Evolutionary conservation across 2,888 invertebrate genomes (phyloP).

Genomic region (Vanessa cardui): DNA sequence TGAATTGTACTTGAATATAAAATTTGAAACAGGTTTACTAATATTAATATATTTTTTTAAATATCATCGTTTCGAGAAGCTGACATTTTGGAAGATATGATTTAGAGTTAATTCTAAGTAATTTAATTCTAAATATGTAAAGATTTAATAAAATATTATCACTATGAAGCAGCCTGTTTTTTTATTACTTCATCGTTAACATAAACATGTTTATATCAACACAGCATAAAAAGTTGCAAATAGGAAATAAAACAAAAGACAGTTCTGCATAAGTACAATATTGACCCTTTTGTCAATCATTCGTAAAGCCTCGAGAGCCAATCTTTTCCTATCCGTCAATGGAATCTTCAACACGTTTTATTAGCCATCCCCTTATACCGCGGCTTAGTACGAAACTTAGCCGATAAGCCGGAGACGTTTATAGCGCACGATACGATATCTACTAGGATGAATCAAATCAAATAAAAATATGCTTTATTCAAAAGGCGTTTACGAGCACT

Average conservation of each 20-base stretch:
- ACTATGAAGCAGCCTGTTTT: too few species aligned
- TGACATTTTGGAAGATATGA: too few species aligned
- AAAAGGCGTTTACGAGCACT: too few species aligned
- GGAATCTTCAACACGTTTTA: conserved; percentile 36
- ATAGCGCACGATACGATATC: conserved; percentile 24
- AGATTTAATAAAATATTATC: too few species aligned
- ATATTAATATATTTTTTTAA: background rate
- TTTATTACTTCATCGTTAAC: background rate
- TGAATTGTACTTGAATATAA: background rate
- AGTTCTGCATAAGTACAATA: background rate
- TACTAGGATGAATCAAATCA: background rate
- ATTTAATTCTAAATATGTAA: too few species aligned
- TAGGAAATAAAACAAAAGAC: background rate
- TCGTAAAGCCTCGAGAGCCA: conserved; percentile 6
- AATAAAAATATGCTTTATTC: too few species aligned
- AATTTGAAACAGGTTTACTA: background rate
- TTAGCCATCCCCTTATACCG: conserved; percentile 30
- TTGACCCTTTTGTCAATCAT: conserved; percentile 7
- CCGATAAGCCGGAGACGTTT: conserved; percentile 35
- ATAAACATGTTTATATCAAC: background rate
- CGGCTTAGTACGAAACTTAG: conserved; percentile 27
- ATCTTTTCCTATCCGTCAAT: conserved; percentile 31
- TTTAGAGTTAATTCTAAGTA: too few species aligned
- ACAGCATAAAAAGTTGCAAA: background rate
- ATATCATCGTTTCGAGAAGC: too few species aligned